These are phyloP conservation scores for Platyrinchus mystaceus DNA, from an alignment of 2,797 vertebrate species.

Conservation along the genomic window DNA sequence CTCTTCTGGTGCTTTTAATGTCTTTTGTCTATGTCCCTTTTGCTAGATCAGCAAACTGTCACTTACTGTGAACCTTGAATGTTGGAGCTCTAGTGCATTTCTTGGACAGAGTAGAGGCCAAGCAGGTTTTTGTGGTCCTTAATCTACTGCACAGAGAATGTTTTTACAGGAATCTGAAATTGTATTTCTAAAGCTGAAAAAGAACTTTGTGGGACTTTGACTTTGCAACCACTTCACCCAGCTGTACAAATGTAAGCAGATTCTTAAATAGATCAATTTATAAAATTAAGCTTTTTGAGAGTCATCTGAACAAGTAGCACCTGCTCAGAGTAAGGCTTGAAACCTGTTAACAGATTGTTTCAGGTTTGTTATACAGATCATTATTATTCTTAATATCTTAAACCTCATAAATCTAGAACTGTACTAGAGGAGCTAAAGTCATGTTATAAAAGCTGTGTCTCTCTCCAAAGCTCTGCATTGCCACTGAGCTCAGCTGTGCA, in stretches of 20 bases:
- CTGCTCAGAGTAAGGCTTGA: not conserved
- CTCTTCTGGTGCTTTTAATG: not conserved
- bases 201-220: not conserved
- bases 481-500: not conserved
- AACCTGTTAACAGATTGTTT: not conserved
- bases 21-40: not conserved
- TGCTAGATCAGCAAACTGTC: not conserved
- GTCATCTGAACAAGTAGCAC: not conserved
- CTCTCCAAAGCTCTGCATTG: not conserved
- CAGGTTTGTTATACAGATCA: not conserved
- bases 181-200: not conserved
- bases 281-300: not conserved
- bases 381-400: not conserved
- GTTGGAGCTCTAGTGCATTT: not conserved
- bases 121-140: not conserved
- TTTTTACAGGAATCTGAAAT: not conserved
- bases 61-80: not conserved
- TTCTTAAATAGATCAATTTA: not conserved
- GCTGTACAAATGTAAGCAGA: not conserved
- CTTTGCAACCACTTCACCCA: not conserved
- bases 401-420: not conserved
- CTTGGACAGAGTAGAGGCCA: not conserved
- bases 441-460: not conserved
- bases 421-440: not conserved
- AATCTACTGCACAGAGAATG: not conserved